Conservation (phyloP, 1,140 invertebrate genomes). For the Calosoma granatense region DNA sequence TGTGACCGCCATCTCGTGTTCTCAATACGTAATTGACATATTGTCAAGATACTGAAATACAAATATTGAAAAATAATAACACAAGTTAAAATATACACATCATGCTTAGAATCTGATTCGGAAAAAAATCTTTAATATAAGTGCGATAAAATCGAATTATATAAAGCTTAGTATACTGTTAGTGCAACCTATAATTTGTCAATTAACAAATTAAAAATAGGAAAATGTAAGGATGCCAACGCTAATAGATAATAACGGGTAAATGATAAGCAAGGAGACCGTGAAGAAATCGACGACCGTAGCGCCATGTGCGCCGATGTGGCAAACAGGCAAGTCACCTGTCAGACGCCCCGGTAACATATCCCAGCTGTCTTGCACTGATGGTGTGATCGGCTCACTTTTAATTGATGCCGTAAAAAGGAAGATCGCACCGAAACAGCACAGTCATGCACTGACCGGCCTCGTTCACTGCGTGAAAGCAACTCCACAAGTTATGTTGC, state of each 20-base stretch:
- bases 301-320: neutral
- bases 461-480: constrained; percentile 14
- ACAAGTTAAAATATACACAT: too few relatives aligned
- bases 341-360: constrained; percentile 1
- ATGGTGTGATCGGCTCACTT: constrained; percentile 22
- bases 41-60: too few relatives aligned
- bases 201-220: neutral
- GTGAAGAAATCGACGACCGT: neutral
- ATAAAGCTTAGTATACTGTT: too few relatives aligned
- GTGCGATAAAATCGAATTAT: too few relatives aligned
- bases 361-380: constrained; percentile 3
- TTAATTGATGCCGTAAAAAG: constrained; percentile 21
- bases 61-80: too few relatives aligned
- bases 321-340: neutral
- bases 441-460: constrained; percentile 24
- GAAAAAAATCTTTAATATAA: too few relatives aligned
- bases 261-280: neutral
- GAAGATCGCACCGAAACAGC: constrained; percentile 18
- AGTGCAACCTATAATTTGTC: too few relatives aligned
- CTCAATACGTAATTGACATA: too few relatives aligned
- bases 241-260: too few relatives aligned
- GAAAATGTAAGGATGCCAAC: neutral
- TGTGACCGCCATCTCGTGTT: too few relatives aligned
- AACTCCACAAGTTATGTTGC: too few relatives aligned
- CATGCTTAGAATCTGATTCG: too few relatives aligned